Evolutionary conservation across 1,140 invertebrate species (phyloP), one percentile per base, ranked within the genome.

Genomic region (Aphaenogaster rudis): DNA sequence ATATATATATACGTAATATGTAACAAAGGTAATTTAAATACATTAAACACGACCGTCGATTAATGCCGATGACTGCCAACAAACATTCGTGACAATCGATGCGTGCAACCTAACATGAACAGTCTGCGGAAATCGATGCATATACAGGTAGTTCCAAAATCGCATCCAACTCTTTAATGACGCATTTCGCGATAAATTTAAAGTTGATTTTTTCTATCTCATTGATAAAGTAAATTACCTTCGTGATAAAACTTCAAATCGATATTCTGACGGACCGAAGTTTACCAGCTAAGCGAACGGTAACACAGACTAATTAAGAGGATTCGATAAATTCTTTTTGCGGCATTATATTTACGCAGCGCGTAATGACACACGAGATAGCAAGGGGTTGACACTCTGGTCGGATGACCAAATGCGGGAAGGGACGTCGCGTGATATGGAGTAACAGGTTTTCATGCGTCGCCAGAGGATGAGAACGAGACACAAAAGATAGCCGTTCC

Each of bases 391-490:
- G 64, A 90, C 59, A 85, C 71, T 86, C 77, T 63, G 71, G 78
- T 76, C 74, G 64, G 59, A 77, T 82, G 86, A 80, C 87, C 87
- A 88, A 88, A 88, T 89, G 90, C 79, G 90, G 89, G 64, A 86
- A 78, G 80, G 61, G 66, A 80, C 71, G n/a, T 72, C 67, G 48
- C 36, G 42, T 28, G 79, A 91, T 84, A 91, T 64, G 61, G 79
- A 80, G 74, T 91, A 91, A 91, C 90, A 78, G 89, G 90, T 91
- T 91, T 91, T 91, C 87, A 87, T 86, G 78, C 85, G 36, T 45
- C 72, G 77, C 50, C 72, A 50, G 21, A 79, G 54, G 45, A 86
- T 71, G 67, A 66, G 52, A 21, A 13, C 15, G 39, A 52, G 48
- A 61, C 54, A 88, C 82, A 88, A 88, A 78, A 81, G 89, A 88